phyloP scores from a whole-genome alignment of 2,113 vertebrate species.

The Callionymus lyra region DNA sequence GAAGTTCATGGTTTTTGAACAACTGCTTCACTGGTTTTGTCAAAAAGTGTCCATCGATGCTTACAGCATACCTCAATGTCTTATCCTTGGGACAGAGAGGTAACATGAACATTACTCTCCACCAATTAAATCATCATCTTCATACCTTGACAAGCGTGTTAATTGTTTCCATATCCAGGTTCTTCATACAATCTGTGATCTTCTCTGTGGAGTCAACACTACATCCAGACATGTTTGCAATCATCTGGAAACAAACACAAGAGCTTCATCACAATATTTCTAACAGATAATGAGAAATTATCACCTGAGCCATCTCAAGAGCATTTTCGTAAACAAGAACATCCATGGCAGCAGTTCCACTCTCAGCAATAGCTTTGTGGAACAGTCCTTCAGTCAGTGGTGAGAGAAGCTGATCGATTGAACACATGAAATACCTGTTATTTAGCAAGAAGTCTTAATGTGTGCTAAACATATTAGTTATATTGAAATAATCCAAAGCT shows the following conservation, averaged over 20 bases:
- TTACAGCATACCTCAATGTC: too few relatives aligned
- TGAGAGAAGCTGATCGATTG: constrained; percentile 67
- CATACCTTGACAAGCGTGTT: too few relatives aligned
- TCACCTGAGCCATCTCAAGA: constrained; percentile 5
- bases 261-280: neutral
- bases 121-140: neutral
- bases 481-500: constrained; percentile 40
- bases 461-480: too few relatives aligned
- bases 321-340: neutral
- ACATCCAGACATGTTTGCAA: constrained; percentile 58
- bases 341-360: constrained; percentile 61
- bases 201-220: constrained; percentile 50
- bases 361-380: constrained; percentile 77
- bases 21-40: too few relatives aligned
- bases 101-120: neutral
- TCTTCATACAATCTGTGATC: constrained; percentile 55
- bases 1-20: too few relatives aligned
- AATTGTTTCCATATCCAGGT: constrained; percentile 24
- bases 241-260: constrained; percentile 27
- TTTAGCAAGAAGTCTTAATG: too few relatives aligned
- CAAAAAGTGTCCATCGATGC: too few relatives aligned
- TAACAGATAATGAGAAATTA: neutral
- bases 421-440: neutral
- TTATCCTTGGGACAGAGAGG: too few relatives aligned
- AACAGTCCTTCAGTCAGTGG: constrained; percentile 70